Percentiles rank a stretch among this genome's conserved stretches.
These are phyloP conservation scores for Leptinotarsa defecta DNA, from an alignment of 1,140 invertebrate genomes.

Conservation along the genomic window DNA sequence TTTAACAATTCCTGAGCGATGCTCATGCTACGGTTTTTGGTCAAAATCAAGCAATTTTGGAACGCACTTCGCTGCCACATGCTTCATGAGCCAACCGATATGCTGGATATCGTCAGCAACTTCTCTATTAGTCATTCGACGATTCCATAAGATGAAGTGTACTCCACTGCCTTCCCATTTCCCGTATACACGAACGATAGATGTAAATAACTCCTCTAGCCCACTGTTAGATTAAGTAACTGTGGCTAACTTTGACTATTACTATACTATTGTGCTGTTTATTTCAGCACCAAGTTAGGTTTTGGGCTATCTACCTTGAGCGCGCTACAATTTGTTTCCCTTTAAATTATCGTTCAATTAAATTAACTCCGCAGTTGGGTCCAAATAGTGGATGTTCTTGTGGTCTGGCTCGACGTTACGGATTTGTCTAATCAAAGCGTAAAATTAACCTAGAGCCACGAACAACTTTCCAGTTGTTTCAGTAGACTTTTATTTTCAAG, in stretches of 20 bases:
- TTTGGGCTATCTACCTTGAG: background rate
- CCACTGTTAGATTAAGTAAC: background rate
- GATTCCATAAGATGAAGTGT: too few species aligned
- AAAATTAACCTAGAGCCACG: too few species aligned
- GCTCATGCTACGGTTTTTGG: too few species aligned
- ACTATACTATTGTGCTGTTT: conserved; percentile 3
- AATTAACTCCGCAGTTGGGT: background rate
- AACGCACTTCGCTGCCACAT: too few species aligned
- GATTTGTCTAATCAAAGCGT: background rate
- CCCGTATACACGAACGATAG: background rate
- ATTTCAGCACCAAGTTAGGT: background rate
- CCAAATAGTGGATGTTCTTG: background rate
- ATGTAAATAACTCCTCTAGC: background rate
- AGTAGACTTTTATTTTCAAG: too few species aligned
- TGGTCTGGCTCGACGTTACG: background rate
- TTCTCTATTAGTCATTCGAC: too few species aligned
- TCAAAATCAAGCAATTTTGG: too few species aligned
- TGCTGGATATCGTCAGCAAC: too few species aligned
- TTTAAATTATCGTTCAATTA: conserved; percentile 6
- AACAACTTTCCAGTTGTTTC: too few species aligned
- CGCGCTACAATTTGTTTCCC: background rate
- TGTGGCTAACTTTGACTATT: conserved; percentile 6
- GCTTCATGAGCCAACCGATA: too few species aligned
- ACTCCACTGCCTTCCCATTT: background rate
- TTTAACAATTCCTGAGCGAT: too few species aligned